Evolutionary conservation across 2,113 vertebrate genomes (phyloP).

Genomic region (Trogon surrucura): DNA sequence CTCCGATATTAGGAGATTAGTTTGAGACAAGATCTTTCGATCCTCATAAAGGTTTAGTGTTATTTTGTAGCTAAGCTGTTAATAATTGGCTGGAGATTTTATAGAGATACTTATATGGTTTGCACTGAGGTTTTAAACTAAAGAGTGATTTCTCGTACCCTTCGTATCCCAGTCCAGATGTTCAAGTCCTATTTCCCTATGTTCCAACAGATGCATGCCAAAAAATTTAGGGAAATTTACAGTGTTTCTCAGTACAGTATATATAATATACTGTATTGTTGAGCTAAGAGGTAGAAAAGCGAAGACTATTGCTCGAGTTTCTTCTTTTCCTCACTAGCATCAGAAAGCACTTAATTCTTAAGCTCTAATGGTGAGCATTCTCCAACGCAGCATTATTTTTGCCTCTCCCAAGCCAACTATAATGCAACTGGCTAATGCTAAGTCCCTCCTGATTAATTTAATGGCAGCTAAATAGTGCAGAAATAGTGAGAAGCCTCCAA

Average conservation of each 20-base stretch:
- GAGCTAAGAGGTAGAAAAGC: not conserved
- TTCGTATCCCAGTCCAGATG: constrained; percentile 35
- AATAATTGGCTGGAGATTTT: constrained; percentile 41
- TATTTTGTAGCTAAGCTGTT: constrained; percentile 47
- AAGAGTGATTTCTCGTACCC: constrained; percentile 25
- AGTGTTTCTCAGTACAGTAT: not conserved
- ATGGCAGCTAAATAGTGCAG: constrained; percentile 48
- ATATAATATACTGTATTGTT: not conserved
- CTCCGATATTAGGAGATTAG: constrained; percentile 25
- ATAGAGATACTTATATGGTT: not conserved
- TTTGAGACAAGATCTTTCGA: constrained; percentile 29
- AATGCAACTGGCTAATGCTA: constrained; percentile 33
- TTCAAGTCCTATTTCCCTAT: constrained; percentile 13
- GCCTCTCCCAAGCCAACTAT: not conserved
- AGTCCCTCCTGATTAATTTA: constrained; percentile 59
- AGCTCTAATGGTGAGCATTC: constrained; percentile 14
- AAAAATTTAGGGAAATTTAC: constrained; percentile 21
- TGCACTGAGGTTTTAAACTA: constrained; percentile 7
- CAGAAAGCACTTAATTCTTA: constrained; percentile 30
- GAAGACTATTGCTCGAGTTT: not conserved
- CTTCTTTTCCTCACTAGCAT: constrained; percentile 17
- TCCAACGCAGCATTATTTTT: constrained; percentile 44
- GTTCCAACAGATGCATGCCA: constrained; percentile 24
- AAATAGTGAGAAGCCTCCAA: constrained; percentile 41
- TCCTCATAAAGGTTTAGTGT: constrained; percentile 32